These are phyloP conservation scores for Lasioglossum calceatum DNA, from an alignment of 2,888 invertebrate species.

Conservation along the genomic window DNA sequence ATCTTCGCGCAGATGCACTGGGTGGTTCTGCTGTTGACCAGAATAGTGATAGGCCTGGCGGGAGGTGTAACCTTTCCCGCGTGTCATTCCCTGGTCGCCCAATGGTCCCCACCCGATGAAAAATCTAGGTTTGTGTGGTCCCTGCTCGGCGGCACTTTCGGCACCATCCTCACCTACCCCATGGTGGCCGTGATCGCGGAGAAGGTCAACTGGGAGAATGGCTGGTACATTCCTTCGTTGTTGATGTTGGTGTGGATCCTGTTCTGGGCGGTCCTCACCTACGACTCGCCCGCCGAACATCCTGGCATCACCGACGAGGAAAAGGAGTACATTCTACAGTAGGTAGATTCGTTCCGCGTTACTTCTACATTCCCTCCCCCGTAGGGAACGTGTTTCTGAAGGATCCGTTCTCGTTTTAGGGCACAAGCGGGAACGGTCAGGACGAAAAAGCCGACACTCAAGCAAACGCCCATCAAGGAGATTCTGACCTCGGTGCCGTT, in stretches of 20 bases:
- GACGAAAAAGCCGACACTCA: constrained; percentile 67
- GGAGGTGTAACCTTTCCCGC: constrained; percentile 88
- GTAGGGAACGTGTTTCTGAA: background rate
- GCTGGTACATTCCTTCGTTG: constrained; percentile 88
- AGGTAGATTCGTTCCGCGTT: constrained; percentile 67
- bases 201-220: constrained; percentile 88
- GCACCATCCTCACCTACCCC: constrained; percentile 90
- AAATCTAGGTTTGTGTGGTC: constrained; percentile 90
- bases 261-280: constrained; percentile 88
- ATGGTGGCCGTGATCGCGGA: constrained; percentile 88
- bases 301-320: constrained; percentile 88
- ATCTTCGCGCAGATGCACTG: constrained; percentile 77
- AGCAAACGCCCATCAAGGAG: constrained; percentile 87
- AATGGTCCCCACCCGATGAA: constrained; percentile 91
- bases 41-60: constrained; percentile 77
- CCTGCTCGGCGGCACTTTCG: constrained; percentile 90
- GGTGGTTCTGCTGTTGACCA: constrained; percentile 65
- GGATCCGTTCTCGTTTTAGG: constrained; percentile 83
- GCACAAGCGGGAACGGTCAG: constrained; percentile 79
- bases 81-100: constrained; percentile 88
- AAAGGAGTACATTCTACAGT: constrained; percentile 86
- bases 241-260: constrained; percentile 86
- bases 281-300: constrained; percentile 88
- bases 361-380: background rate
- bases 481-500: constrained; percentile 89